phyloP scores from a whole-genome alignment of 2,797 vertebrate genomes.

The Delichon dasypus region DNA sequence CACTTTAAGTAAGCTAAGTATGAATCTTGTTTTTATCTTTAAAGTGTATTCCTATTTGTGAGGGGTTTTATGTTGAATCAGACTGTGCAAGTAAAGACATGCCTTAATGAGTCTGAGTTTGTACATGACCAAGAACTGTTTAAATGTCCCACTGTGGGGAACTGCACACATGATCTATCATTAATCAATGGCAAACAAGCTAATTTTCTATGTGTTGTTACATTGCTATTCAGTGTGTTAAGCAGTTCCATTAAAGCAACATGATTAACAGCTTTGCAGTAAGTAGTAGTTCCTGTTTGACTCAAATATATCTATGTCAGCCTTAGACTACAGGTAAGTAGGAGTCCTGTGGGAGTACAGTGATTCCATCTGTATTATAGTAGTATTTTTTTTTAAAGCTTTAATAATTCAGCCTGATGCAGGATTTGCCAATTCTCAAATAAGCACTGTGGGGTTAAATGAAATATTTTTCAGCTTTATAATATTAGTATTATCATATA shows the following conservation, averaged over 20 bases:
- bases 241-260: not conserved
- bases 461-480: not conserved
- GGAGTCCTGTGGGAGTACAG: not conserved
- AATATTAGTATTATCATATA: not conserved
- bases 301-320: not conserved
- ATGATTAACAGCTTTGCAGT: not conserved
- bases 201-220: conserved; percentile 5
- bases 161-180: not conserved
- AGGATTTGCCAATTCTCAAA: not conserved
- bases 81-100: not conserved
- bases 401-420: not conserved
- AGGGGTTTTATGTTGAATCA: not conserved
- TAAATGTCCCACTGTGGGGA: not conserved
- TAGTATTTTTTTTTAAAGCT: not conserved
- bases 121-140: not conserved
- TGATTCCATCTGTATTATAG: not conserved
- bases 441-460: not conserved
- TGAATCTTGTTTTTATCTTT: not conserved
- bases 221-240: conserved; percentile 42
- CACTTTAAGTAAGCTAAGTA: not conserved
- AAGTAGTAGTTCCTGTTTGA: conserved; percentile 21
- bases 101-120: not conserved
- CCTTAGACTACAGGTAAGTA: not conserved
- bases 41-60: not conserved
- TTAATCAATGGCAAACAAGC: conserved; percentile 47